Conservation (phyloP, 2,797 vertebrate genomes). For the Falco naumanni region DNA sequence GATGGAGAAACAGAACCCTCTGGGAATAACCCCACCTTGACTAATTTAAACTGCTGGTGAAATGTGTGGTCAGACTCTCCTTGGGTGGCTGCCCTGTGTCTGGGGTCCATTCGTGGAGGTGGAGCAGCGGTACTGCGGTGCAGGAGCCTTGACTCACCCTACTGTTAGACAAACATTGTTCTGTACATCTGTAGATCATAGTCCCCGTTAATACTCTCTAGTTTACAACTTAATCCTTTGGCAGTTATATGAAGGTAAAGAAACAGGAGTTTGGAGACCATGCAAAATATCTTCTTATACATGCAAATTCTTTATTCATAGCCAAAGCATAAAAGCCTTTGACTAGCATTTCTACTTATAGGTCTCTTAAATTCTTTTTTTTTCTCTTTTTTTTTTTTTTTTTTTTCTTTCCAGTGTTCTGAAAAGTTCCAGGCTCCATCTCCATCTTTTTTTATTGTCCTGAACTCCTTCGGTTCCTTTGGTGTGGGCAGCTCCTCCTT, state of each 20-base stretch:
- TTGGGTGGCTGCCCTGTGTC: not conserved
- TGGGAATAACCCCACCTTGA: not conserved
- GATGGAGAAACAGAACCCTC: not conserved
- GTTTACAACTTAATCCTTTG: slow-evolving; percentile 1
- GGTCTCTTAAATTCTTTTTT: not conserved
- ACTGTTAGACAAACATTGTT: not conserved
- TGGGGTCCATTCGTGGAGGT: not conserved
- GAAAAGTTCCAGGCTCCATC: not conserved
- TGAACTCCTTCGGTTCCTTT: not conserved
- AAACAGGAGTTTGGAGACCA: not conserved
- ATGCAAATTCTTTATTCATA: not conserved
- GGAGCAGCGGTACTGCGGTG: not conserved
- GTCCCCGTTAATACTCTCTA: not conserved
- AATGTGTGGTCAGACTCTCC: not conserved
- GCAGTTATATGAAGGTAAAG: not conserved
- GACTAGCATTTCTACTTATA: not conserved
- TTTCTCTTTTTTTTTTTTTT: not conserved
- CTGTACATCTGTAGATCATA: not conserved
- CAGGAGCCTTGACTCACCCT: not conserved
- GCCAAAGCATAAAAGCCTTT: not conserved
- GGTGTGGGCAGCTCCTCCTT: not conserved
- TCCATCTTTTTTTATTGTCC: not conserved
- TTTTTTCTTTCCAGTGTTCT: not conserved
- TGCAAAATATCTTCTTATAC: not conserved
- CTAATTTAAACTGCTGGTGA: not conserved